Percentiles rank a stretch among this genome's conserved stretches.
Conservation (phyloP, 1,140 invertebrate genomes). For the Temnothorax longispinosus region DNA sequence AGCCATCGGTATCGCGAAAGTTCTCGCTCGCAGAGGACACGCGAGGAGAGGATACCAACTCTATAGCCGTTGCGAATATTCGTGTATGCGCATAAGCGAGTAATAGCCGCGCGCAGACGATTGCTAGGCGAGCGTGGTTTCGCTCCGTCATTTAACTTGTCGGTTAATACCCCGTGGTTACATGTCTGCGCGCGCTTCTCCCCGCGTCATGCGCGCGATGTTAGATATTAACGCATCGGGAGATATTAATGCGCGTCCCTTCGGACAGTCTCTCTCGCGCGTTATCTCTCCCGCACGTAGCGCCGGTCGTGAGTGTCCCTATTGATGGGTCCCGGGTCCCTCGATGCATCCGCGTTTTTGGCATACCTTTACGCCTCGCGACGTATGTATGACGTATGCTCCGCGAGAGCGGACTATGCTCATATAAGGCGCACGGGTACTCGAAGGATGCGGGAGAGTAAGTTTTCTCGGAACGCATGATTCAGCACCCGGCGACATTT, state of each 20-base stretch:
- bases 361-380: slow-evolving; percentile 34
- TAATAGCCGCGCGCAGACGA: not conserved
- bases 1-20: not conserved
- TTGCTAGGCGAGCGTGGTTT: slow-evolving; percentile 8
- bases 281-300: not conserved
- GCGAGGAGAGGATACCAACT: not conserved
- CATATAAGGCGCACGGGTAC: slow-evolving; percentile 43
- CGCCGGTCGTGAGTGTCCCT: too few relatives aligned
- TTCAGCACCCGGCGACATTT: slow-evolving; percentile 43
- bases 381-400: slow-evolving; percentile 10
- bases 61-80: not conserved
- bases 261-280: not conserved
- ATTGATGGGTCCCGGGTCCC: slow-evolving; percentile 1
- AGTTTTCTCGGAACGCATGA: slow-evolving; percentile 54
- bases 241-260: slow-evolving; percentile 8
- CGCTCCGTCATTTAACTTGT: slow-evolving; percentile 33
- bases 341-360: slow-evolving; percentile 43
- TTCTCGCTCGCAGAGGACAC: not conserved
- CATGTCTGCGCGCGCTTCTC: not conserved
- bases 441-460: slow-evolving; percentile 39
- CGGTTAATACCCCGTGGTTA: slow-evolving; percentile 38
- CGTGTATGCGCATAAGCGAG: not conserved
- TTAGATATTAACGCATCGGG: slow-evolving; percentile 24
- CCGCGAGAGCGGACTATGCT: not conserved
- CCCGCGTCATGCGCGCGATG: not conserved